These are phyloP conservation scores for Dasysyrphus albostriatus DNA, from an alignment of 2,888 invertebrate species.

Conservation along the genomic window DNA sequence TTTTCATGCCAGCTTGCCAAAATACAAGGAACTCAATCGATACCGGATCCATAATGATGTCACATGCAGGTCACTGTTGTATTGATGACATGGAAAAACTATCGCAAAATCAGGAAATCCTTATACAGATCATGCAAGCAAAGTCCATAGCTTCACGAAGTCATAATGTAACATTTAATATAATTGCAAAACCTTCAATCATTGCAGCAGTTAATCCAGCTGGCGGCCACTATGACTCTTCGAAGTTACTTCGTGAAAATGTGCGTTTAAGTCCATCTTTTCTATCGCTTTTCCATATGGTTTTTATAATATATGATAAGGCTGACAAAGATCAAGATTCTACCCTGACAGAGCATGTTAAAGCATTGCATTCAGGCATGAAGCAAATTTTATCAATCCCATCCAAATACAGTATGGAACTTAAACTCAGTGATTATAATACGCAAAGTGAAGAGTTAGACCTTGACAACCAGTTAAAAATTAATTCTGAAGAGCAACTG, in stretches of 20 bases:
- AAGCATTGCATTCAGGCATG: slow-evolving; percentile 88
- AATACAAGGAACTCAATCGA: slow-evolving; percentile 83
- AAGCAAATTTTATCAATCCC: slow-evolving; percentile 79
- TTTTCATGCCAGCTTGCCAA: slow-evolving; percentile 3
- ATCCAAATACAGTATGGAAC: slow-evolving; percentile 78
- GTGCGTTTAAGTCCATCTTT: slow-evolving; percentile 93
- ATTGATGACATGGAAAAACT: slow-evolving; percentile 99
- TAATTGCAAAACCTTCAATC: slow-evolving; percentile 93
- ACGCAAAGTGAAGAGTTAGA: slow-evolving; percentile 79
- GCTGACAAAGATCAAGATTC: slow-evolving; percentile 87
- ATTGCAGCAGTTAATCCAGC: slow-evolving; percentile 97
- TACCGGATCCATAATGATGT: slow-evolving; percentile 93
- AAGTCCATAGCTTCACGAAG: slow-evolving; percentile 95
- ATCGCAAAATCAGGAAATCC: slow-evolving; percentile 90
- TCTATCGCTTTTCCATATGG: slow-evolving; percentile 95
- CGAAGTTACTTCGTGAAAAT: slow-evolving; percentile 95
- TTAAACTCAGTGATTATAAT: slow-evolving; percentile 82
- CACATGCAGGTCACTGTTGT: slow-evolving; percentile 95
- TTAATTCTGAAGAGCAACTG: slow-evolving; percentile 86
- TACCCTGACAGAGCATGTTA: slow-evolving; percentile 87
- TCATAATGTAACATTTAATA: slow-evolving; percentile 92
- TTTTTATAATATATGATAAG: slow-evolving; percentile 94
- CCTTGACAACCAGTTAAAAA: slow-evolving; percentile 80
- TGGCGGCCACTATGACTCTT: slow-evolving; percentile 94
- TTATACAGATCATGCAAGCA: slow-evolving; percentile 98